Evolutionary conservation across 2,113 vertebrate species (phyloP), one percentile per base, ranked within the genome.

Genomic region (Bolborhynchus lineola): DNA sequence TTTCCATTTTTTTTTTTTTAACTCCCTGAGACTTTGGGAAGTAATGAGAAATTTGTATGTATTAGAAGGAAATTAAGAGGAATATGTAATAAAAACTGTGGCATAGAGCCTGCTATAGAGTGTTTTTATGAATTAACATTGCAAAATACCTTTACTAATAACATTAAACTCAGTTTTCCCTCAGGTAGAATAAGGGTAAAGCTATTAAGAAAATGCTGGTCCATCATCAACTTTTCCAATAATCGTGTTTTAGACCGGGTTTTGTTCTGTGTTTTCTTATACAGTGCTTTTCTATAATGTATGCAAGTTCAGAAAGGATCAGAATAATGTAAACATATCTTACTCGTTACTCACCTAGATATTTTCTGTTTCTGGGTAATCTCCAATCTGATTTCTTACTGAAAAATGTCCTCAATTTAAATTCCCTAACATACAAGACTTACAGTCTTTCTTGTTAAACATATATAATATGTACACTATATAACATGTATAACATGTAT

Each of bases 391-490:
- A 67, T 60, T 95, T 91, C 55, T 59, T 41, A 65, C 72, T 93
- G 47, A 78, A 96, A 97, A 93, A 62, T 85, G 7, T 24, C 37
- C 16, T 82, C 44, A 78, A 62, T 97, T 82, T 89, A 95, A 96
- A 94, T 91, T 60, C 17, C 16, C 72, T 63, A 89, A 6, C 25
- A 70, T 39, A n/a, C 86, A 92, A 95, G 11, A 60, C 72, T 82
- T 87, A 35, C 7, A 11, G 44, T 67, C 41, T 42, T 96, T 70
- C 50, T 2, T 59, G 20, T 23, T 31, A 20, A 8, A 49, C 4
- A 60, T 16, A 47, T 20, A 47, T 25, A 50, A 25, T n/a, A n/a
- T n/a, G n/a, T n/a, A n/a, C n/a, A n/a, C n/a, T n/a, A n/a, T n/a
- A n/a, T n/a, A n/a, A n/a, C n/a, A n/a, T n/a, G n/a, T n/a, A n/a